These are phyloP conservation scores for Ceyx erithaca DNA, from an alignment of 2,797 vertebrate genomes.

Conservation along the genomic window DNA sequence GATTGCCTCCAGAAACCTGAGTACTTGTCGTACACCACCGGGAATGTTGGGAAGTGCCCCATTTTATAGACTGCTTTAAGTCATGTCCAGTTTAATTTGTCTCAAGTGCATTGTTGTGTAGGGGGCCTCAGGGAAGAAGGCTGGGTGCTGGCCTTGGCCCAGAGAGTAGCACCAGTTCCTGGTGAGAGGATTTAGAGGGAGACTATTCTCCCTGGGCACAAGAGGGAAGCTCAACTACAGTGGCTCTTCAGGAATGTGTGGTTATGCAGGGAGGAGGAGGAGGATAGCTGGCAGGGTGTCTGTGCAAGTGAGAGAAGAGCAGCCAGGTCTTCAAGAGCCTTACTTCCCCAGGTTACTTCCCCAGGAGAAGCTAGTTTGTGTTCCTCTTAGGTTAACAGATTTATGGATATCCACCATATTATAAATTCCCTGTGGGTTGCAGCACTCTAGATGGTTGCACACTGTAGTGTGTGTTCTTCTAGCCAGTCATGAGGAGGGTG, in stretches of 20 bases:
- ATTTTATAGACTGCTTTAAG: background rate
- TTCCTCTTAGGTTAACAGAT: background rate
- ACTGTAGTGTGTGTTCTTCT: fast-evolving
- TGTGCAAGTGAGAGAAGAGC: background rate
- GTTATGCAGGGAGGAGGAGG: background rate
- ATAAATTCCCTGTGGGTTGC: background rate
- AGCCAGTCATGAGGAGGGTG: background rate
- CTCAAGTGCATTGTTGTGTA: background rate
- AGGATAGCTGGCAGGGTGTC: background rate
- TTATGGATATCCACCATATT: background rate
- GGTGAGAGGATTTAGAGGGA: background rate
- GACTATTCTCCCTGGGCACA: background rate
- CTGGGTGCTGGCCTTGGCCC: background rate
- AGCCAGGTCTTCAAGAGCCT: background rate
- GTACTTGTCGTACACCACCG: background rate
- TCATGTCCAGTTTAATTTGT: background rate
- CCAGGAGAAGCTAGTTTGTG: background rate
- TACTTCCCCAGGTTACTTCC: background rate
- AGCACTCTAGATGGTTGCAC: background rate
- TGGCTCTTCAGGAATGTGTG: background rate
- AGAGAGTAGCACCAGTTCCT: background rate
- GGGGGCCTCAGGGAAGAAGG: background rate
- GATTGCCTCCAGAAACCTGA: background rate
- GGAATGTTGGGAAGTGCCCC: background rate
- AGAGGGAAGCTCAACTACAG: background rate